Base-by-base conservation (phyloP, 2,797 vertebrate species). In the Hypotaenidia philippensis region DNA sequence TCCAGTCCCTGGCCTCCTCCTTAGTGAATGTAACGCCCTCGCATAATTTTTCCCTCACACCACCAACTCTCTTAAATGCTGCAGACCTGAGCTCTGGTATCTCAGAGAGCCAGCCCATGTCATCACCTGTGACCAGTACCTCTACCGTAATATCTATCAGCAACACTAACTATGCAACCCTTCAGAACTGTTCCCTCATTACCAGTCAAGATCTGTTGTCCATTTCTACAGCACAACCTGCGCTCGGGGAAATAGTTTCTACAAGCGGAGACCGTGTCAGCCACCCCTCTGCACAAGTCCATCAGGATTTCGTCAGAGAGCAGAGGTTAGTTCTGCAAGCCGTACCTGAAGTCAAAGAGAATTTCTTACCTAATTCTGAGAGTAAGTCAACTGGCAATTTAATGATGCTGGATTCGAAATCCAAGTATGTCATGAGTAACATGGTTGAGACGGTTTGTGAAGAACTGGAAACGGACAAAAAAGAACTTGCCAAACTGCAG, bases 401-500 rank as follows among this genome's bases (percentile, higher is more conserved):
- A 89, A 97, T 98, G 97, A 97, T 98, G 97, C 97, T 98, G 87
- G 98, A 98, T 97, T 97, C 98, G 7, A 98, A 98, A 97, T 97
- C 98, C 60, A 98, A 98, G 85, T 98, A 98, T 34, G 98, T 98
- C 59, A 98, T 99, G 93, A 98, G 98, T 45, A 98, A 98, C 87
- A 98, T 99, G 97, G 98, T 99, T 45, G 98, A 98, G 86, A 98
- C 98, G 0, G 99, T 99, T 96, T 99, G 99, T 78, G 99, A 99
- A 94, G 99, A 99, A 92, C 98, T 99, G 97, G 99, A 99, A 96
- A 98, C 98, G 3, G 99, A 98, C 95, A 99, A 99, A 97, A 99
- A 99, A 93, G 98, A 99, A 96, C 98, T 99, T 94, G 99, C 99
- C 98, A 99, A 99, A 98, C 98, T 99, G 98, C 99, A 99, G 94